A percentile compares a stretch with the other conserved stretches of the same genome.
Conservation (phyloP, 1,140 invertebrate genomes). For the Drosophila burlai region DNA sequence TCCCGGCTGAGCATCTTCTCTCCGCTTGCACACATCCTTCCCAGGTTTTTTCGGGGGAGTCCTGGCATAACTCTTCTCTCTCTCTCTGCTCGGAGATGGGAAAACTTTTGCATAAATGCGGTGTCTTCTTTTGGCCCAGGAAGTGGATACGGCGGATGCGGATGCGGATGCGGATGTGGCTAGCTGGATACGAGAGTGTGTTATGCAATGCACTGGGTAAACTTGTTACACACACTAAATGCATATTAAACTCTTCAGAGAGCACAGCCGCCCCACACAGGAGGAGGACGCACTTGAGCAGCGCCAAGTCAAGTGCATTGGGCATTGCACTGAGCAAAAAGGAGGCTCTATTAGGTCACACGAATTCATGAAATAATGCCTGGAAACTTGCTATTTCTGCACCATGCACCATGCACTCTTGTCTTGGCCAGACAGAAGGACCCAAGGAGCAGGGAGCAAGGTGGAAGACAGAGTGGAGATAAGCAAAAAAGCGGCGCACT, state of each 20-base stretch:
- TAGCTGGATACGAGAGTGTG: slow-evolving; percentile 11
- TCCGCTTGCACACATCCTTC: background rate
- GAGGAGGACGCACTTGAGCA: slow-evolving; percentile 58
- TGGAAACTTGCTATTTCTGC: background rate
- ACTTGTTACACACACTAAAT: slow-evolving; percentile 81
- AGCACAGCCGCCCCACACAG: slow-evolving; percentile 6
- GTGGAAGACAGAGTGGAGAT: slow-evolving; percentile 17
- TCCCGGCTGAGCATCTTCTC: background rate
- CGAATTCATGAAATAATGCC: background rate
- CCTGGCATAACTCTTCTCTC: slow-evolving; percentile 18
- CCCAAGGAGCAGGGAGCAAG: background rate
- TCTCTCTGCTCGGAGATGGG: background rate
- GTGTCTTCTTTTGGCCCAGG: slow-evolving; percentile 15
- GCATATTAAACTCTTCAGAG: slow-evolving; percentile 80
- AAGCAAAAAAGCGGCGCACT: slow-evolving; percentile 69
- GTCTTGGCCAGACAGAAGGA: slow-evolving; percentile 11
- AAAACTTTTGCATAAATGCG: slow-evolving; percentile 39
- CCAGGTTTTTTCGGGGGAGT: background rate
- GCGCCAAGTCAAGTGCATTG: slow-evolving; percentile 74
- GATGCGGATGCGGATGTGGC: slow-evolving; percentile 22
- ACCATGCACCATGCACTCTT: slow-evolving; percentile 14
- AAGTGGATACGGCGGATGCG: slow-evolving; percentile 9
- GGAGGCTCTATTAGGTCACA: background rate
- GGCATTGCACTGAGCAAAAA: slow-evolving; percentile 30
- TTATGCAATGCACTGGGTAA: slow-evolving; percentile 70